These are phyloP conservation scores for Alitta virens DNA, from an alignment of 2,888 invertebrate genomes.

Conservation along the genomic window DNA sequence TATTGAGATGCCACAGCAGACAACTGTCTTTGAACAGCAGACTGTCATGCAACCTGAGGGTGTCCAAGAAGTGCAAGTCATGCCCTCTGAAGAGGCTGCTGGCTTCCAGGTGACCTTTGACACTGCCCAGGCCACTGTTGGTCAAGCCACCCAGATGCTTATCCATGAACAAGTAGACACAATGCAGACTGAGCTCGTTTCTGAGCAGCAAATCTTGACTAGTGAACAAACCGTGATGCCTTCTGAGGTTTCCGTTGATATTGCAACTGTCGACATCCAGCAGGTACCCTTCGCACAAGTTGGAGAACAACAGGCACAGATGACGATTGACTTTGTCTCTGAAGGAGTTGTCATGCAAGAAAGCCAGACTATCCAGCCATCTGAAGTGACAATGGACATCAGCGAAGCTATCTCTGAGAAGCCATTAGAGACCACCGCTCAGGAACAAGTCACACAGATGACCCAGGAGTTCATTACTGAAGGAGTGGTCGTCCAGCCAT, in stretches of 20 bases:
- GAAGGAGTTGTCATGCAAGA: constrained; percentile 8
- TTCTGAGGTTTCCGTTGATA: constrained; percentile 11
- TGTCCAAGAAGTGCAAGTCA: not conserved
- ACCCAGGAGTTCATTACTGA: constrained; percentile 5
- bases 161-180: not conserved
- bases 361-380: not conserved
- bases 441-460: constrained; percentile 2
- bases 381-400: constrained; percentile 5
- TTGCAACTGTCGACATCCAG: constrained; percentile 19
- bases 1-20: not conserved
- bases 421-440: not conserved
- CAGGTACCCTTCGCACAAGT: constrained; percentile 5
- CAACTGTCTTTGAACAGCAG: not conserved
- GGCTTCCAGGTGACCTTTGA: not conserved
- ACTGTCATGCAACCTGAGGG: constrained; percentile 2
- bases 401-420: constrained; percentile 4
- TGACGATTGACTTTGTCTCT: constrained; percentile 6
- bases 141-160: not conserved
- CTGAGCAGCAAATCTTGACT: not conserved
- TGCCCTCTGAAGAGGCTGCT: not conserved
- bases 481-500: not conserved
- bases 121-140: not conserved
- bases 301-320: not conserved
- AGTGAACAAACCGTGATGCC: not conserved
- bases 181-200: not conserved